Conservation (phyloP, 2,888 invertebrate species). For the Epistrophella euchroma region DNA sequence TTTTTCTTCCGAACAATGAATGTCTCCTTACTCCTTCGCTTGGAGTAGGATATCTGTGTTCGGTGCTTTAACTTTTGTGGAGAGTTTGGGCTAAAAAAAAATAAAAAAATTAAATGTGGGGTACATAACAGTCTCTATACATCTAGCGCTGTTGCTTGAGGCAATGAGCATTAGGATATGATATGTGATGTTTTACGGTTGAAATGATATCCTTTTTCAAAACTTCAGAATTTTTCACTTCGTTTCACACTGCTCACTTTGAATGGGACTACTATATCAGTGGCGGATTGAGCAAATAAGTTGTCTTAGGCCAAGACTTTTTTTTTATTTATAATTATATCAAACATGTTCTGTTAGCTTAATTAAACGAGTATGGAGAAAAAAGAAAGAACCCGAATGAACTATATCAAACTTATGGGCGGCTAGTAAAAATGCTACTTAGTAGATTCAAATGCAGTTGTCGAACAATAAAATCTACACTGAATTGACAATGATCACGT, state of each 20-base stretch:
- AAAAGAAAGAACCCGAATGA: too few species aligned
- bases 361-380: too few species aligned
- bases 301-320: too few species aligned
- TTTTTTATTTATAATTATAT: too few species aligned
- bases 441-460: too few species aligned
- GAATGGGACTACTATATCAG: not conserved
- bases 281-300: not conserved
- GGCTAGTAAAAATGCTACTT: too few species aligned
- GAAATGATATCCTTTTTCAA: conserved; percentile 29
- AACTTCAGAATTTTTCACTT: conserved; percentile 31
- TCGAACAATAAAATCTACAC: too few species aligned
- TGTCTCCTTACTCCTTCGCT: not conserved
- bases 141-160: not conserved
- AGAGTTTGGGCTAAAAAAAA: conserved; percentile 25
- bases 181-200: conserved; percentile 34
- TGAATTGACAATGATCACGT: too few species aligned
- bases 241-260: not conserved
- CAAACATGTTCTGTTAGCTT: too few species aligned
- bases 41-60: not conserved
- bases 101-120: not conserved
- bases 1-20: conserved; percentile 40
- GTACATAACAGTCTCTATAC: conserved; percentile 11
- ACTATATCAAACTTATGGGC: too few species aligned
- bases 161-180: conserved; percentile 30
- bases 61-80: conserved; percentile 1